Conservation (phyloP, 2,113 vertebrate species). For the Cromileptes altivelis region DNA sequence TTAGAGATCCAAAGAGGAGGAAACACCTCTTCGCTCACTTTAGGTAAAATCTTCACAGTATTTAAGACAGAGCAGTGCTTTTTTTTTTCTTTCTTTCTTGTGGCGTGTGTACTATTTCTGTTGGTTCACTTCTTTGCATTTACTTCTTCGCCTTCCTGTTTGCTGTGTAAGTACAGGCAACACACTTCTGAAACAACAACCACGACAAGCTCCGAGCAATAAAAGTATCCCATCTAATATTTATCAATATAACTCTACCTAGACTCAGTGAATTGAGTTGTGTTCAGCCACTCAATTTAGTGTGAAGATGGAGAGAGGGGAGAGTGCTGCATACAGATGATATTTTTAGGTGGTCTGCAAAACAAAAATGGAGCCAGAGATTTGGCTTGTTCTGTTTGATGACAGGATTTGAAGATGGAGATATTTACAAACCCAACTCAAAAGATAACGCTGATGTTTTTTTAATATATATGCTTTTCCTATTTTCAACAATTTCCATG, state of each 20-base stretch:
- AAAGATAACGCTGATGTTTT: background rate
- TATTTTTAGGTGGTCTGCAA: conserved; percentile 69
- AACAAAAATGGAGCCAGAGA: conserved; percentile 10
- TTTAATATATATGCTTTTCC: background rate
- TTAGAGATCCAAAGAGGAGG: conserved; percentile 51
- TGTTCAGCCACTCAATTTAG: conserved; percentile 74
- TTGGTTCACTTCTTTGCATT: conserved; percentile 14
- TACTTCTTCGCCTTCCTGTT: conserved; percentile 28
- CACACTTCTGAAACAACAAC: conserved; percentile 68
- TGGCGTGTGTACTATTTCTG: conserved; percentile 8
- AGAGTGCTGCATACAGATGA: conserved; percentile 45
- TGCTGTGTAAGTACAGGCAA: conserved; percentile 63
- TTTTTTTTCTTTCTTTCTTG: background rate
- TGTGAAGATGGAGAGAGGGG: conserved; percentile 54
- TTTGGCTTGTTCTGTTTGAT: conserved; percentile 11
- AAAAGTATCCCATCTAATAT: conserved; percentile 85
- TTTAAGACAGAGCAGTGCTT: conserved; percentile 13
- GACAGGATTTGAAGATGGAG: background rate
- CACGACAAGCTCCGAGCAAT: conserved; percentile 75
- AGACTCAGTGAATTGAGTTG: conserved; percentile 59
- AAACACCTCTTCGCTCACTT: conserved; percentile 66
- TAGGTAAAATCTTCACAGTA: conserved; percentile 70
- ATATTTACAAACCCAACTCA: background rate
- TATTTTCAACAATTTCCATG: background rate
- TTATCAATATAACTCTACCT: conserved; percentile 72